phyloP scores from a whole-genome alignment of 2,797 vertebrate genomes.

The Typhlichthys eigenmanni region DNA sequence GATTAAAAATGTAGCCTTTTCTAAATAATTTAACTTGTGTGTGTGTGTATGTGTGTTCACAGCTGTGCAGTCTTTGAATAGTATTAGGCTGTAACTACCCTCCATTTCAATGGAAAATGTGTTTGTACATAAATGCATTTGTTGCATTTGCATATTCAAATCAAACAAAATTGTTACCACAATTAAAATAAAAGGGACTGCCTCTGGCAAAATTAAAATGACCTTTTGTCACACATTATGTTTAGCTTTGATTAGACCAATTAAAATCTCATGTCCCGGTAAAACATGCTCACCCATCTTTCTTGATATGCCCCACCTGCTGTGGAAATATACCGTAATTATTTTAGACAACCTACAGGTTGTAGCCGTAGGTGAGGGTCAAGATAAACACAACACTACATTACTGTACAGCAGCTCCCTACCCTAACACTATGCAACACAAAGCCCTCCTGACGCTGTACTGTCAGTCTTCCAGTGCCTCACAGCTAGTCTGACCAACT shows the following conservation, averaged over 20 bases:
- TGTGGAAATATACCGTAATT: too few relatives aligned
- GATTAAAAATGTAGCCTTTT: constrained; percentile 58
- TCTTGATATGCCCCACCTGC: too few relatives aligned
- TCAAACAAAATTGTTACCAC: constrained; percentile 58
- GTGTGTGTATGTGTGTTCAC: constrained; percentile 4
- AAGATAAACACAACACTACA: too few relatives aligned
- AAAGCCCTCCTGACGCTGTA: too few relatives aligned
- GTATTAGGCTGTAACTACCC: constrained; percentile 13
- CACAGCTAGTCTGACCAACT: too few relatives aligned
- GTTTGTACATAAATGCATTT: constrained; percentile 9
- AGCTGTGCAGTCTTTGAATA: constrained; percentile 25
- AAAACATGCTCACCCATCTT: too few relatives aligned
- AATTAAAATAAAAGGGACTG: constrained; percentile 67
- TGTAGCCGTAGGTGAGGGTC: too few relatives aligned
- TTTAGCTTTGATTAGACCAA: constrained; percentile 70
- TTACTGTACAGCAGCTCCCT: too few relatives aligned
- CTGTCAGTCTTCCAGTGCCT: too few relatives aligned
- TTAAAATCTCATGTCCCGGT: constrained; percentile 65
- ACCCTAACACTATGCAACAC: too few relatives aligned
- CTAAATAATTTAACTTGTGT: constrained; percentile 54
- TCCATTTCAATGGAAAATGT: constrained; percentile 16
- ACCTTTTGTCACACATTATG: constrained; percentile 67
- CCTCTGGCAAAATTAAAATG: constrained; percentile 58
- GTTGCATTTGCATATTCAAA: constrained; percentile 43
- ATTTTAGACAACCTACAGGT: too few relatives aligned